These are phyloP conservation scores for Neopelma chrysocephalum DNA, from an alignment of 2,797 vertebrate genomes.

Conservation along the genomic window DNA sequence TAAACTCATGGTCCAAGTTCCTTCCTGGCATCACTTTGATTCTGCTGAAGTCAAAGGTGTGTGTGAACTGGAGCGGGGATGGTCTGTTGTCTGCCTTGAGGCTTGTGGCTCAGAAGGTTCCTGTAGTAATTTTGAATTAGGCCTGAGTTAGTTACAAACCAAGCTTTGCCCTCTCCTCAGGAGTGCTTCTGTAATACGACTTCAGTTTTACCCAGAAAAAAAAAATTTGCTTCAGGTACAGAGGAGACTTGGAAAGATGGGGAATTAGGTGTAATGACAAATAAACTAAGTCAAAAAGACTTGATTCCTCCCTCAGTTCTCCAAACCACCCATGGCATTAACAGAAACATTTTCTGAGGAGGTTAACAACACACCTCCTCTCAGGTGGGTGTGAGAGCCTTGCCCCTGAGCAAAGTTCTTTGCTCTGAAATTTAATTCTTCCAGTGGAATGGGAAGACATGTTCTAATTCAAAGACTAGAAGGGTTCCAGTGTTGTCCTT, in stretches of 20 bases:
- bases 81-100: neutral
- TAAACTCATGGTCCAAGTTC: constrained; percentile 24
- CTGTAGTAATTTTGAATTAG: constrained; percentile 46
- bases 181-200: neutral
- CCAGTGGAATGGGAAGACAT: neutral
- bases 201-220: neutral
- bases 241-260: neutral
- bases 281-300: neutral
- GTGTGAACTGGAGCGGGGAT: neutral
- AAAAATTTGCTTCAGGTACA: constrained; percentile 26
- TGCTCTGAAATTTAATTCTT: neutral
- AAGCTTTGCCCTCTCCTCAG: constrained; percentile 1
- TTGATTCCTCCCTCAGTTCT: neutral
- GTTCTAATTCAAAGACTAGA: neutral
- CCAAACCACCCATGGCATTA: neutral
- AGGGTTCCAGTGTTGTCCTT: neutral
- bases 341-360: neutral
- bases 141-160: constrained; percentile 16
- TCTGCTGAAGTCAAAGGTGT: constrained; percentile 31
- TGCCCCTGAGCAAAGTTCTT: neutral
- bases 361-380: neutral
- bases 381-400: neutral
- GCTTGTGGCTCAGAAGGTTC: constrained; percentile 9
- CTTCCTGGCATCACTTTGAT: constrained; percentile 36
- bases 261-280: neutral